These are phyloP conservation scores for Ceriagrion tenellum DNA, from an alignment of 2,888 invertebrate genomes.

Conservation along the genomic window DNA sequence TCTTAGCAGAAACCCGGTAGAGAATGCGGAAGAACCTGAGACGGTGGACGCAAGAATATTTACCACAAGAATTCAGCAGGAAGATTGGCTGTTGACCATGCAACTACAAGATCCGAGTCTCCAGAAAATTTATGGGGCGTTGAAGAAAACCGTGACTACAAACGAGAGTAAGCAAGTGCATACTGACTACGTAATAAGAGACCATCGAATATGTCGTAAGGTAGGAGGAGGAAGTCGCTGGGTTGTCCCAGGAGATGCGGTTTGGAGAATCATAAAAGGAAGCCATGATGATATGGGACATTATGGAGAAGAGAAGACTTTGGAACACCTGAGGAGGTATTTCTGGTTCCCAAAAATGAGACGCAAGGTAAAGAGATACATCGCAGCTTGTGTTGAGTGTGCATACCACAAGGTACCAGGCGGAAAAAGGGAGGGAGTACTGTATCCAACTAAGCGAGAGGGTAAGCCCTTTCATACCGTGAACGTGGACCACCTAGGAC, in stretches of 20 bases:
- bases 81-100: not conserved
- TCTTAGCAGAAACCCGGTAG: constrained; percentile 73
- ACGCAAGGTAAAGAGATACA: constrained; percentile 71
- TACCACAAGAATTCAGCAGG: not conserved
- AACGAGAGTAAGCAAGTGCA: not conserved
- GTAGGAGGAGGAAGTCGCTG: too few relatives aligned
- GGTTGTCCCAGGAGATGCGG: too few relatives aligned
- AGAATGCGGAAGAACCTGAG: constrained; percentile 56
- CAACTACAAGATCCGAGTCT: constrained; percentile 6
- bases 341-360: constrained; percentile 73
- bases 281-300: constrained; percentile 74
- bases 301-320: constrained; percentile 73
- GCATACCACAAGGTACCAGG: constrained; percentile 70
- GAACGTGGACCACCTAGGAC: constrained; percentile 59
- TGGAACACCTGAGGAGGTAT: constrained; percentile 70
- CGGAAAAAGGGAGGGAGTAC: constrained; percentile 50
- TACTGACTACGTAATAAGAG: constrained; percentile 68
- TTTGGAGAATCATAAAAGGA: constrained; percentile 72
- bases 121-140: not conserved
- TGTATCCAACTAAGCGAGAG: not conserved
- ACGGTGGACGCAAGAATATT: not conserved
- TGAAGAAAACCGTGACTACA: not conserved
- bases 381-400: constrained; percentile 71
- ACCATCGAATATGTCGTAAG: not conserved
- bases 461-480: constrained; percentile 57